Conservation (phyloP, 37 sponge, comb jelly and placozoan genomes). For the Chondrilla cf. caribensis region DNA sequence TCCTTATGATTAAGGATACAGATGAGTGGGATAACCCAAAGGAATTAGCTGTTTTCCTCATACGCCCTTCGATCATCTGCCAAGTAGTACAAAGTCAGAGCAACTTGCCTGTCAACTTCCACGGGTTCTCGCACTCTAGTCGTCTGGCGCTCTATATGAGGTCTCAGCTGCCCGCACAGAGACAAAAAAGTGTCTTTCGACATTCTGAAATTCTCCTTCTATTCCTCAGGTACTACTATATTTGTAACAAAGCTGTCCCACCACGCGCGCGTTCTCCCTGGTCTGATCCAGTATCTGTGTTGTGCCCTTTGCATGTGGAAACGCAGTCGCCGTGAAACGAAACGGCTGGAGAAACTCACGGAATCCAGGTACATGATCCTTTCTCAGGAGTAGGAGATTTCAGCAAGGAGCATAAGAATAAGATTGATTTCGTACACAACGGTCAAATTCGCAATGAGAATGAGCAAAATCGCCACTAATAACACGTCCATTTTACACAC, state of each 20-base stretch:
- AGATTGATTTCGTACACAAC: neutral
- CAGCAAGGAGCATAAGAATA: neutral
- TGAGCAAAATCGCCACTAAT: neutral
- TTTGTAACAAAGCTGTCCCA: constrained; percentile 5
- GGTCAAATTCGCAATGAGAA: neutral
- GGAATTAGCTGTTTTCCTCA: constrained; percentile 3
- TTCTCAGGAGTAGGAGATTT: neutral
- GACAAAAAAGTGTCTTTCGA: neutral
- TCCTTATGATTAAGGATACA: constrained; percentile 1
- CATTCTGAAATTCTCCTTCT: constrained; percentile 8
- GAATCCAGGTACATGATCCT: neutral
- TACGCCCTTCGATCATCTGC: neutral
- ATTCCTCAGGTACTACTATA: neutral
- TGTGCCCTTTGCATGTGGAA: neutral
- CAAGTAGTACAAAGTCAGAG: neutral
- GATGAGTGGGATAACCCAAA: constrained; percentile 10
- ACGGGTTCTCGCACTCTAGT: neutral
- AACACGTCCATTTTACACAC: neutral
- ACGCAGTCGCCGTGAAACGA: neutral
- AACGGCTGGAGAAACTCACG: neutral
- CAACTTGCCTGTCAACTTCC: neutral
- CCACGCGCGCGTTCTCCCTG: neutral
- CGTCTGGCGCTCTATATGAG: neutral
- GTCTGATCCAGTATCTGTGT: neutral
- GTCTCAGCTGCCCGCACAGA: neutral